Evolutionary conservation across 2,113 vertebrate species (phyloP), one percentile per base, ranked within the genome.

Genomic region (Tachysurus vachellii): DNA sequence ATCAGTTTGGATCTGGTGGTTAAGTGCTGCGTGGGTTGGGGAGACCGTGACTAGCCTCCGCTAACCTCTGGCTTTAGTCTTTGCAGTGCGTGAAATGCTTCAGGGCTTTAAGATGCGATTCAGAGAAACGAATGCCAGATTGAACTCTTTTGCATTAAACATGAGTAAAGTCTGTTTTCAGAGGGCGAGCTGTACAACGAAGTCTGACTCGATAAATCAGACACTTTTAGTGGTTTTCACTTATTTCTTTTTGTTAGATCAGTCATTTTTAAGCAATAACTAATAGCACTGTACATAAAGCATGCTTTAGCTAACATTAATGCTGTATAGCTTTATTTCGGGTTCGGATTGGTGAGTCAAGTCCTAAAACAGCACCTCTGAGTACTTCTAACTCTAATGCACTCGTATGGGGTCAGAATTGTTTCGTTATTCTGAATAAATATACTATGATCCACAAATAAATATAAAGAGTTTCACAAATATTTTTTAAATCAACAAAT

Each of bases 1-100:
- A 83, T 86, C 75, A 62, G 77, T 88, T 85, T 85, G 84, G 62
- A 88, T 70, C 56, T 76, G 59, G 75, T n/a, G 26, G 80, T 82
- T 85, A 77, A 75, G 62, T 75, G 8, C 76, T 68, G 85, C 64
- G 88, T 83, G 73, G 88, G 87, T 26, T n/a, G 59, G 42, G 77
- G 57, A 50, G 83, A 64, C 44, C 75, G 31, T 21, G 73, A 59
- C 36, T 64, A 42, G 80, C 54, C 66, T 82, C 10, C 4, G 56
- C 73, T 90, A 80, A 86, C 76, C 89, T 86, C 42, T 75, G 31
- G 50, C 81, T 57, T 57, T n/a, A 84, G 59, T 16, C 28, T 53
- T 53, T 26, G 53, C 31, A n/a, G 44, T 50, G 12, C 42, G 28
- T 56, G 70, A 80, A 80, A 76, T 64, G 85, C 76, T 62, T 42